phyloP scores from a whole-genome alignment of 1,140 invertebrate genomes.

The Vollenhovia emeryi region DNA sequence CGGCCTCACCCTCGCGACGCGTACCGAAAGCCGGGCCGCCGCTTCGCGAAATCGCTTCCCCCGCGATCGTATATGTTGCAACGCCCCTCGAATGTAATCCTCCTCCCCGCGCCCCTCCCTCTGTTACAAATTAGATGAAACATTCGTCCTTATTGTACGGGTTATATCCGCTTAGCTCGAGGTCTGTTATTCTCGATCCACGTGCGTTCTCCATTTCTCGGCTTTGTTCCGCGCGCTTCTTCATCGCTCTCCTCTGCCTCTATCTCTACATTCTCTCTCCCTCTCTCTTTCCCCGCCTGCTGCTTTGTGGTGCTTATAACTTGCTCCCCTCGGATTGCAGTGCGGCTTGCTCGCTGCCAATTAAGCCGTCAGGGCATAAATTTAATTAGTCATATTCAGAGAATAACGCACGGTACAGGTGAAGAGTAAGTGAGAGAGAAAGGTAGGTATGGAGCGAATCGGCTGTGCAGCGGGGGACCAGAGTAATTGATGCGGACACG shows the following conservation, averaged over 20 bases:
- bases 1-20: background rate
- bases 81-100: conserved; percentile 60
- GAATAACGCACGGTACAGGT: background rate
- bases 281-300: background rate
- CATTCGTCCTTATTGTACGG: conserved; percentile 64
- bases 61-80: conserved; percentile 50
- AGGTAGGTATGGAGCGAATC: background rate
- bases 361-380: conserved; percentile 72
- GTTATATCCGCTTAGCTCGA: conserved; percentile 63
- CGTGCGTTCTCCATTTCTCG: conserved; percentile 1
- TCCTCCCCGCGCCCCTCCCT: background rate
- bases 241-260: background rate
- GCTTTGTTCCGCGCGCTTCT: conserved; percentile 37
- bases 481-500: conserved; percentile 23
- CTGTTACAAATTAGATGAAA: conserved; percentile 72
- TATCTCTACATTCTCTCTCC: background rate
- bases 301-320: conserved; percentile 14
- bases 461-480: background rate
- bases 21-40: conserved; percentile 46
- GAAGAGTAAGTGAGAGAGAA: background rate
- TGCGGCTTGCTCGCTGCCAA: conserved; percentile 38
- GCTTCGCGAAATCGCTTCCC: conserved; percentile 49
- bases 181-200: conserved; percentile 28
- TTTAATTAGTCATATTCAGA: conserved; percentile 75
- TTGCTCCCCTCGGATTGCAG: conserved; percentile 5